Conservation (phyloP, 1,140 invertebrate genomes). For the Aricia agestis region DNA sequence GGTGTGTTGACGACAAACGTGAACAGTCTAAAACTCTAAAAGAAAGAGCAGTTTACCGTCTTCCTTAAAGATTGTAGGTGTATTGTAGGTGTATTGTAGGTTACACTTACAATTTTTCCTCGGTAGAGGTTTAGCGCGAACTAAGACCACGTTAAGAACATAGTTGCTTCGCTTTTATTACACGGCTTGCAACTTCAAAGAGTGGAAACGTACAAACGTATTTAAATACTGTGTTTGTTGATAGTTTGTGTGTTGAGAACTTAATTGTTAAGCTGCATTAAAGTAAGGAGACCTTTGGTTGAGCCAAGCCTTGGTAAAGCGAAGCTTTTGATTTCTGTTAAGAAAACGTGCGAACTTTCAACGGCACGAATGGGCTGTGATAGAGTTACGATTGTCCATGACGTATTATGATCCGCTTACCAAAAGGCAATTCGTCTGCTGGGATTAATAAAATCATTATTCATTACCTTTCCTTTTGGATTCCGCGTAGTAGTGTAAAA, state of each 20-base stretch:
- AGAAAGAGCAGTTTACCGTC: constrained; percentile 22
- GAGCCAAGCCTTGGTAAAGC: too few species aligned
- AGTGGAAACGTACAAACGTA: neutral
- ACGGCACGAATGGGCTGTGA: too few species aligned
- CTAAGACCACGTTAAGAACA: constrained; percentile 32
- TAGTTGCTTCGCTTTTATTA: constrained; percentile 50
- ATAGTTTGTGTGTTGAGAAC: neutral
- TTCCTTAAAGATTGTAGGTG: too few species aligned
- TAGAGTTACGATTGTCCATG: too few species aligned
- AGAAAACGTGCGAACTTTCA: too few species aligned
- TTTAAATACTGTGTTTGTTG: neutral
- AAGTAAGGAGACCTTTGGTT: neutral
- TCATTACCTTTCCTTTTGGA: too few species aligned
- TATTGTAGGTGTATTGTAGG: constrained; percentile 7
- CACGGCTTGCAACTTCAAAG: constrained; percentile 18
- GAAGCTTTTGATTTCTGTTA: too few species aligned
- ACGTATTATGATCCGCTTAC: too few species aligned
- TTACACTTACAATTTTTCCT: neutral
- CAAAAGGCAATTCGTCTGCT: too few species aligned
- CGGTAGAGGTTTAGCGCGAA: neutral
- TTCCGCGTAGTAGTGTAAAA: too few species aligned
- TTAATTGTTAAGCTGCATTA: neutral
- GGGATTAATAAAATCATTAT: too few species aligned
- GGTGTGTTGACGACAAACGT: neutral
- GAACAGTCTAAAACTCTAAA: constrained; percentile 1